Base-by-base conservation (phyloP, 2,888 invertebrate species). In the Callosobruchus maculatus region DNA sequence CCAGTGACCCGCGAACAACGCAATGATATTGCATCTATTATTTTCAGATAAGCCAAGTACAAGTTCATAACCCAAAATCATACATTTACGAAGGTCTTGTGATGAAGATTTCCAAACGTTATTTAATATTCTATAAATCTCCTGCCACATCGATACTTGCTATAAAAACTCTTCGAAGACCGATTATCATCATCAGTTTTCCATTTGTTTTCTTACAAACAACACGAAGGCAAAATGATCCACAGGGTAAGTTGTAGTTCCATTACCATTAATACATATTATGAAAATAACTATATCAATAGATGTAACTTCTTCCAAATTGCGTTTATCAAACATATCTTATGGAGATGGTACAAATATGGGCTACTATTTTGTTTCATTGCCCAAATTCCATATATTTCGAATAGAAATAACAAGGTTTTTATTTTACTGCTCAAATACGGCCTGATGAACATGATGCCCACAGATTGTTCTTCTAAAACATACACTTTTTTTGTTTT, bases 41-140 rank as follows among this genome's bases (percentile, higher is more conserved):
- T 49, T 49, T 49, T 49, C 49, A 49, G 49, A 49, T 49, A 49
- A 49, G 74, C 75, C 76, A 77, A 77, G 77, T 71, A 77, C 77
- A 71, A 77, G 73, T 73, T 21, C 70, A 73, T 75, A 75, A 75
- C 75, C 75, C 71, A 70, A 73, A 75, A 75, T 74, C 49, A 75
- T 73, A 72, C 69, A 72, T 72, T 73, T 74, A 71, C 72, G 72
- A 66, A 75, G 77, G 74, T 74, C 70, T 74, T 74, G 70, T 72
- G 74, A 49, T 49, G 49, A 49, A 49, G 49, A 49, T 49, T 49
- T 49, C 49, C 49, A 49, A 49, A 49, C 72, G 71, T n/a, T 70
- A 70, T 21, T 73, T 73, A 30, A 21, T 73, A 73, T 73, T 73
- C 73, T 67, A 22, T 22, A 71, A 21, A 68, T 67, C 67, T 67